Evolutionary conservation across 92 coral and sea anemone species (phyloP), one percentile per base, ranked within the genome.

Genomic region (Blastomussa wellsi): DNA sequence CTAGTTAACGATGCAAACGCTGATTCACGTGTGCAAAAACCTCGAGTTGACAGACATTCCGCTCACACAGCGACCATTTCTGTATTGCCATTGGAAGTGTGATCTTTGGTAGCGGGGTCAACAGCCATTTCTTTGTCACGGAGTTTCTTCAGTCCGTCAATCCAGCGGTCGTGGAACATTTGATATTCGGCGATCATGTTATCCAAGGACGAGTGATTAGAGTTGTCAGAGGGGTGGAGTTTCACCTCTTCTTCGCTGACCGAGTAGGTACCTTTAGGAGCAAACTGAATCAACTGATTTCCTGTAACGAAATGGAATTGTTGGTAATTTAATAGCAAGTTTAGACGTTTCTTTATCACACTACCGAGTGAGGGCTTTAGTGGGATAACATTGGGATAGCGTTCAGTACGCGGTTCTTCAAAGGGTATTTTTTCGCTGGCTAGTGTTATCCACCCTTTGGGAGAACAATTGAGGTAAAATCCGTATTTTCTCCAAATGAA

Each of bases 111-210:
- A 83, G 59, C 41, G 10, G 28, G 59, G 35, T 73, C 80, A 57
- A 44, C 62, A 62, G 72, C 62, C 29, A 53, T 5, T 41, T 91
- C 81, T 75, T 87, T 76, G 48, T 93, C 94, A 0, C 92, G 92
- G 42, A 92, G 48, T 31, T 80, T 82, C 79, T 94, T 96, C 76
- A 96, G 92, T 28, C 79, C 90, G 41, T 92, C 92, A 20, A 96
- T 85, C 98, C 98, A 96, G 55, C 91, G 86, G 59, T 92, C 98
- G 55, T 95, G 98, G 76, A 95, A 92, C 71, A 89, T 52, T 67
- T 96, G 95, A 74, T 92, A 94, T 80, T 94, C 93, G 31, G 91
- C 67, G 14, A 96, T 91, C 87, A 94, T 89, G 73, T 87, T 88
- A 62, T 94, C 95, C 26, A 96, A 76, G 78, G 83, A 86, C 73